These are phyloP conservation scores for Idaea aversata DNA, from an alignment of 2,888 invertebrate species.

Conservation along the genomic window DNA sequence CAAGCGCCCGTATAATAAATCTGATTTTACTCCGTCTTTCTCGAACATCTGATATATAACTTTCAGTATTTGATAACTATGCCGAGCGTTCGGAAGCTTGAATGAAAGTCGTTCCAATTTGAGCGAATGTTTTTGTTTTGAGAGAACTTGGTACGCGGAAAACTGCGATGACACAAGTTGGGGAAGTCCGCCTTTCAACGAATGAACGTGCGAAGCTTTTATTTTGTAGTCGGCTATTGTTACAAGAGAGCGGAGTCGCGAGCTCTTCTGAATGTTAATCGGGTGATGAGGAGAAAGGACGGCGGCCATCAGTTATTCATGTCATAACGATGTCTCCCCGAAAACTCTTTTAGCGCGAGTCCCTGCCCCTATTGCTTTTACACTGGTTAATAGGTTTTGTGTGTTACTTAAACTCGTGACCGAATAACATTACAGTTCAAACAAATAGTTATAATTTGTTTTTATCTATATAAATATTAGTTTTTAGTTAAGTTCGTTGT, in stretches of 20 bases:
- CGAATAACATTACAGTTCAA: not conserved
- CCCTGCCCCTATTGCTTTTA: constrained; percentile 26
- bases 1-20: constrained; percentile 37
- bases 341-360: constrained; percentile 54
- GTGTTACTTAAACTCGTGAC: constrained; percentile 14
- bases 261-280: constrained; percentile 72
- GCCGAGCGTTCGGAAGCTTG: constrained; percentile 5
- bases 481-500: no score
- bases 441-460: not conserved
- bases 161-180: constrained; percentile 58
- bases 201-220: constrained; percentile 73
- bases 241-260: constrained; percentile 64
- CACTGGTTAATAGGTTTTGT: constrained; percentile 28
- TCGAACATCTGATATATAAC: constrained; percentile 41
- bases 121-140: constrained; percentile 44
- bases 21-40: constrained; percentile 40
- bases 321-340: constrained; percentile 59
- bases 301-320: constrained; percentile 71
- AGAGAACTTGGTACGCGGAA: constrained; percentile 47
- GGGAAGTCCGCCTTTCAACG: constrained; percentile 65
- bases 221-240: constrained; percentile 71
- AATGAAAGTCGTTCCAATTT: constrained; percentile 24
- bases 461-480: not conserved
- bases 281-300: constrained; percentile 58
- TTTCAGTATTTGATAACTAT: constrained; percentile 25